phyloP scores from a whole-genome alignment of 2,888 invertebrate species.

The Metalampra italica region DNA sequence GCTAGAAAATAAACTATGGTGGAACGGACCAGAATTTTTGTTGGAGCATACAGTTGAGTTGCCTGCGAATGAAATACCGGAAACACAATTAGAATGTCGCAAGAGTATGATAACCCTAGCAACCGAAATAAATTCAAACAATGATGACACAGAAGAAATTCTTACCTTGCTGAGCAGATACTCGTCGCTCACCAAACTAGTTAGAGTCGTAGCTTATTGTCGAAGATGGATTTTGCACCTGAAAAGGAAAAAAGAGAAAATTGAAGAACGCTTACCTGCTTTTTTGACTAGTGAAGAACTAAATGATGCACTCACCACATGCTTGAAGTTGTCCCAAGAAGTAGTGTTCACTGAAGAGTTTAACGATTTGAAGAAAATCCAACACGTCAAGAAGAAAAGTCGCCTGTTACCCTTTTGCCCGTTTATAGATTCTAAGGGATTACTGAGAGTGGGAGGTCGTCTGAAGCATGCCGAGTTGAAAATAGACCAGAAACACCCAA shows the following conservation, averaged over 20 bases:
- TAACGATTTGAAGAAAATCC: constrained; percentile 4
- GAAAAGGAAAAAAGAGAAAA: not conserved
- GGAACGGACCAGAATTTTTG: constrained; percentile 20
- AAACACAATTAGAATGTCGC: too few relatives aligned
- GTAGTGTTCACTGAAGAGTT: constrained; percentile 13
- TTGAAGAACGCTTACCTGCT: not conserved
- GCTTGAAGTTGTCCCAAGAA: constrained; percentile 1
- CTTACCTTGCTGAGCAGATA: not conserved
- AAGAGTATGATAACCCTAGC: too few relatives aligned
- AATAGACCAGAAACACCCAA: constrained; percentile 15
- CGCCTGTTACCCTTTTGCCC: too few relatives aligned
- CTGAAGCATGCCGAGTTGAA: constrained; percentile 14
- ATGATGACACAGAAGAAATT: constrained; percentile 3
- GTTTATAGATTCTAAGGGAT: constrained; percentile 13
- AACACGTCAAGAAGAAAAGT: constrained; percentile 5
- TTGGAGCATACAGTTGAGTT: constrained; percentile 4
- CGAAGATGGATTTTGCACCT: too few relatives aligned
- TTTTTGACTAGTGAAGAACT: not conserved
- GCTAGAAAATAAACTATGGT: constrained; percentile 17
- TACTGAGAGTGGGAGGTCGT: constrained; percentile 19
- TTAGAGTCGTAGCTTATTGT: too few relatives aligned
- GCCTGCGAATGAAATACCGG: constrained; percentile 8
- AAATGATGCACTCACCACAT: not conserved
- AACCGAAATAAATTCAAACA: too few relatives aligned
- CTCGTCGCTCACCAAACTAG: not conserved